Conservation (phyloP, 2,113 vertebrate genomes). For the Rhabdornis inornatus region DNA sequence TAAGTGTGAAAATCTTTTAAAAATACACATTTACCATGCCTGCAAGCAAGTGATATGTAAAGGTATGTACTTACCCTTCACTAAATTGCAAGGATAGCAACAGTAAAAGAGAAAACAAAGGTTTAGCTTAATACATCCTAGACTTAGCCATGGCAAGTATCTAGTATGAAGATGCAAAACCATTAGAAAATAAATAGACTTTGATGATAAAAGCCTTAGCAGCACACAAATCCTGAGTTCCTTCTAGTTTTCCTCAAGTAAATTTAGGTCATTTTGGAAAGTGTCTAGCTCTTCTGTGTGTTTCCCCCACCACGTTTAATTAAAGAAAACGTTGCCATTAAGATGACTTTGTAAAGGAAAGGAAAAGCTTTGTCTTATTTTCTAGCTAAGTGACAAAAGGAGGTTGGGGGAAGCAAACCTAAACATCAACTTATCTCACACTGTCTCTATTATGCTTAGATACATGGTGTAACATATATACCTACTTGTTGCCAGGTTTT, state of each 20-base stretch:
- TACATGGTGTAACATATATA: not conserved
- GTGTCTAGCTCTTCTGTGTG: fast-evolving
- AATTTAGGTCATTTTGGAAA: not conserved
- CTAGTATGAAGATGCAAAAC: not conserved
- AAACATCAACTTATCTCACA: not conserved
- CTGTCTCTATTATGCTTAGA: not conserved
- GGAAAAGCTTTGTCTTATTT: not conserved
- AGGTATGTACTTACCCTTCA: slow-evolving; percentile 75
- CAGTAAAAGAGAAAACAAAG: slow-evolving; percentile 60
- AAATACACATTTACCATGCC: not conserved
- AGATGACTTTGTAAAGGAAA: not conserved
- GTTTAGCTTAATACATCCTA: slow-evolving; percentile 37
- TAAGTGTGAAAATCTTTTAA: not conserved
- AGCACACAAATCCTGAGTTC: not conserved
- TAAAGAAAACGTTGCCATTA: not conserved
- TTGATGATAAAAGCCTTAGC: not conserved
- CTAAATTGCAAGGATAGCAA: slow-evolving; percentile 73
- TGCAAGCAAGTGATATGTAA: slow-evolving; percentile 37
- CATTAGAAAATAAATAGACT: not conserved
- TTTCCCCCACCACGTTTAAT: not conserved
- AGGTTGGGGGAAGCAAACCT: not conserved
- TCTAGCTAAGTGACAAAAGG: not conserved
- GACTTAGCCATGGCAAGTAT: not conserved
- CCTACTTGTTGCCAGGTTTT: slow-evolving; percentile 87
- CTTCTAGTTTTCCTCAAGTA: not conserved